phyloP scores from a whole-genome alignment of 2,797 vertebrate species.

The Helicolenus hilgendorfi region DNA sequence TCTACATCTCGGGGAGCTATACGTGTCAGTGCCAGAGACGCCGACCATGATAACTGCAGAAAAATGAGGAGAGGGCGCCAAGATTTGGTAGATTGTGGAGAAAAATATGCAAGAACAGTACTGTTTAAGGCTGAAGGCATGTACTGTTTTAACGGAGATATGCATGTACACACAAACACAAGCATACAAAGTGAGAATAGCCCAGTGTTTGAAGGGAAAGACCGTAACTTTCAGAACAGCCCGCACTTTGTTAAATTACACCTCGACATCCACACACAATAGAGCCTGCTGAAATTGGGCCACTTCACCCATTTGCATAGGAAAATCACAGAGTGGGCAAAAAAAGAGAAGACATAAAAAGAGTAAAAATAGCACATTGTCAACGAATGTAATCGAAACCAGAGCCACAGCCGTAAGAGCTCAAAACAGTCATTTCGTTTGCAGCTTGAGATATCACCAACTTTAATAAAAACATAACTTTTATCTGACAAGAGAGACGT shows the following conservation, averaged over 20 bases:
- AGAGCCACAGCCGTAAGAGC: constrained; percentile 44
- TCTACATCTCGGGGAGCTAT: constrained; percentile 36
- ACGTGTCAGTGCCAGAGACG: constrained; percentile 67
- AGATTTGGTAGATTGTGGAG: constrained; percentile 54
- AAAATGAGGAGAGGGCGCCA: constrained; percentile 55
- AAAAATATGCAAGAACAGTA: constrained; percentile 18
- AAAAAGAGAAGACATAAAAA: constrained; percentile 26
- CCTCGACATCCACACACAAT: constrained; percentile 56
- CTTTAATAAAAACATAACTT: constrained; percentile 60
- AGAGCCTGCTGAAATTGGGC: constrained; percentile 60
- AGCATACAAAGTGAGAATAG: constrained; percentile 52
- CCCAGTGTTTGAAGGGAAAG: constrained; percentile 53
- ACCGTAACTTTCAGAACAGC: constrained; percentile 32
- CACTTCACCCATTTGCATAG: constrained; percentile 53
- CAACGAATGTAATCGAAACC: constrained; percentile 72
- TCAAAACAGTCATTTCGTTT: constrained; percentile 35
- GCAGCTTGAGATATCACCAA: constrained; percentile 36
- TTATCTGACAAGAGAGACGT: constrained; percentile 56
- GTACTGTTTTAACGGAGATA: background rate
- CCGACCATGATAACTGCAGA: constrained; percentile 52
- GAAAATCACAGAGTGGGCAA: constrained; percentile 47
- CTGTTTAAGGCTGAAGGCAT: constrained; percentile 27
- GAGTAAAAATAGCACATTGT: constrained; percentile 69
- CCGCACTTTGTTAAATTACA: constrained; percentile 69
- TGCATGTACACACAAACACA: background rate